A percentile compares a stretch with the other conserved stretches of the same genome.
phyloP scores from a whole-genome alignment of 2,797 vertebrate genomes.

The Discoglossus pictus region DNA sequence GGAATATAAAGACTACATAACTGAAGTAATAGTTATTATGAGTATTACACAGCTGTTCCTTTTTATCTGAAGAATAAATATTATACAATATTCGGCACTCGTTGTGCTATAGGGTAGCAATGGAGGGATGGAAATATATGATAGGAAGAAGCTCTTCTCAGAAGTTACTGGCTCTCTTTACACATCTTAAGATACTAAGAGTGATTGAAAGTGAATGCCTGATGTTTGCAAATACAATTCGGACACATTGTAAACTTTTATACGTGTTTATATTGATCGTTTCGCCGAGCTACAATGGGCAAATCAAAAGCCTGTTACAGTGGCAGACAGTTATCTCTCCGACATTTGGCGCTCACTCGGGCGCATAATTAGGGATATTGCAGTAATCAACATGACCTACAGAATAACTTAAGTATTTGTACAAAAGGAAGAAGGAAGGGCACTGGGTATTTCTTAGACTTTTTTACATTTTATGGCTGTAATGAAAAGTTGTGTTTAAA shows the following conservation, averaged over 20 bases:
- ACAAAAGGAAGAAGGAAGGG: too few species aligned
- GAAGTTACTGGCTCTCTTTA: too few species aligned
- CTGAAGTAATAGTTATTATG: background rate
- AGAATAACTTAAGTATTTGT: too few species aligned
- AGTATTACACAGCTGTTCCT: background rate
- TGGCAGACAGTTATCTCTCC: background rate
- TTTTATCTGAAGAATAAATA: conserved; percentile 10
- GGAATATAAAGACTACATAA: too few species aligned
- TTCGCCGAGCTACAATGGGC: background rate
- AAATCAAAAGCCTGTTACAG: conserved; percentile 2
- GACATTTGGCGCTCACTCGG: conserved; percentile 14
- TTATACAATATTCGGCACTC: background rate
- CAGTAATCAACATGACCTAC: conserved; percentile 25
- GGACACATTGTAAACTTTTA: background rate
- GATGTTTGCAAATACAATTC: conserved; percentile 2
- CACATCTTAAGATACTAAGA: too few species aligned
- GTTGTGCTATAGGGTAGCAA: background rate
- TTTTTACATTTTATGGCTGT: too few species aligned
- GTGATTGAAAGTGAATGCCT: too few species aligned
- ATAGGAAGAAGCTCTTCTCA: too few species aligned
- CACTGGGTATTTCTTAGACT: too few species aligned
- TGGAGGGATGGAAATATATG: background rate
- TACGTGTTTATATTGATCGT: conserved; percentile 3
- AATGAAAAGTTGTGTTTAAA: too few species aligned
- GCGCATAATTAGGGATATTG: conserved; percentile 14